Evolutionary conservation across 1,140 invertebrate genomes (phyloP).

Genomic region (Holotrichia oblita): DNA sequence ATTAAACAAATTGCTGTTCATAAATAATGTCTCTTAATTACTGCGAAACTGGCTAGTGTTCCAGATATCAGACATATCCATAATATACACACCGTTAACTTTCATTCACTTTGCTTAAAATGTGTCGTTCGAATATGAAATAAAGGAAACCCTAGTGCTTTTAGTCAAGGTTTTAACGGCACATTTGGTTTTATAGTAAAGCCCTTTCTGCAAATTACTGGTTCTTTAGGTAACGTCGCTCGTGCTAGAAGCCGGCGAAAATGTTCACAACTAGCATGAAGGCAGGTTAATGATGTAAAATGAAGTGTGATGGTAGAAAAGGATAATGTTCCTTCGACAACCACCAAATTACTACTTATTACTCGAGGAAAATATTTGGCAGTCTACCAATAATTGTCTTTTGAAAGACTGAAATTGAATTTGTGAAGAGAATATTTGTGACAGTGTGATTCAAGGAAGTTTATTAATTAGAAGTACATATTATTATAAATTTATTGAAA

Average conservation of each 20-base stretch:
- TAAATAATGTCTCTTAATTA: background rate
- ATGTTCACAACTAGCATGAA: background rate
- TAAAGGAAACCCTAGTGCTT: background rate
- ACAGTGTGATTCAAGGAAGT: no score
- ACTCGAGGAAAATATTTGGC: no score
- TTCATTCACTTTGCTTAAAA: background rate
- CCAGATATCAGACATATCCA: background rate
- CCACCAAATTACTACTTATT: no score
- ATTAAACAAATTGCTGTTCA: background rate
- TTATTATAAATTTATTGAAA: no score
- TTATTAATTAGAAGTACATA: no score
- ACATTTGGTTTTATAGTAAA: background rate
- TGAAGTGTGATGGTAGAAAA: background rate
- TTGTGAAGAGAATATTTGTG: no score
- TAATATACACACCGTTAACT: background rate
- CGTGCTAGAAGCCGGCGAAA: background rate
- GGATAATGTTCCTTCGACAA: no score
- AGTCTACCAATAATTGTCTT: no score
- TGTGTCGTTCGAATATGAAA: background rate
- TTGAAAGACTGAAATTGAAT: no score
- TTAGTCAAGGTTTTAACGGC: background rate
- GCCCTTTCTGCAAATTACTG: background rate
- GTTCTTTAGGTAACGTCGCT: background rate
- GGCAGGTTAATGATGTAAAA: no score
- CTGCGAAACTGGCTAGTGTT: background rate